phyloP scores from a whole-genome alignment of 2,797 vertebrate genomes.

The Phoeniculus purpureus region DNA sequence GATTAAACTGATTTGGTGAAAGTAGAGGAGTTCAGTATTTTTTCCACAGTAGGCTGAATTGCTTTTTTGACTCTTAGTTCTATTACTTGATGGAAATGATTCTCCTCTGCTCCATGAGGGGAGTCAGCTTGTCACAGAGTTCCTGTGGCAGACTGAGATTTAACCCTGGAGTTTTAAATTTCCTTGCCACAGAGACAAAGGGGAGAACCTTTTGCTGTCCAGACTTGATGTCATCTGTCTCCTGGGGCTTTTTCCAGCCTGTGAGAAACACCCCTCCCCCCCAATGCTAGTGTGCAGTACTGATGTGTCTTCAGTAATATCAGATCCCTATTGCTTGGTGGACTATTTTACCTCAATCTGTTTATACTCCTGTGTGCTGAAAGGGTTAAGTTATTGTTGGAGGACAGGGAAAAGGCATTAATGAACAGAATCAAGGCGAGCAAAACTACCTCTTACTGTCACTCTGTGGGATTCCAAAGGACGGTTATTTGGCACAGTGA shows the following conservation, averaged over 20 bases:
- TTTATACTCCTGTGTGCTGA: neutral
- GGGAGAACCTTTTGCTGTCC: neutral
- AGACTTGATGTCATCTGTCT: neutral
- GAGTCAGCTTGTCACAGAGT: neutral
- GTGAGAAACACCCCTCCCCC: rapidly evolving
- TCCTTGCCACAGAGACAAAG: neutral
- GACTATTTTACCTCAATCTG: neutral
- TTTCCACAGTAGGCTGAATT: neutral
- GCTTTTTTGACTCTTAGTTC: neutral
- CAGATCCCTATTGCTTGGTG: neutral
- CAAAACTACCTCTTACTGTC: neutral
- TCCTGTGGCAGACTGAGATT: neutral
- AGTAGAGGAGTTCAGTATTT: neutral
- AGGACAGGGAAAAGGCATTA: neutral
- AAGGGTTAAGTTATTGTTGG: neutral
- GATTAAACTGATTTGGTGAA: too few relatives aligned
- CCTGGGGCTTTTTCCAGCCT: neutral
- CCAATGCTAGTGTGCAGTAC: rapidly evolving
- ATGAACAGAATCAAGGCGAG: neutral
- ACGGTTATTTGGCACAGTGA: neutral
- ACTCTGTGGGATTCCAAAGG: neutral
- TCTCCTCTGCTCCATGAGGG: neutral
- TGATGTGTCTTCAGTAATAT: neutral
- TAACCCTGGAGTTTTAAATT: neutral
- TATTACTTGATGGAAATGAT: neutral